phyloP scores from a whole-genome alignment of 2,888 invertebrate genomes.

The Synanthedon tipuliformis region DNA sequence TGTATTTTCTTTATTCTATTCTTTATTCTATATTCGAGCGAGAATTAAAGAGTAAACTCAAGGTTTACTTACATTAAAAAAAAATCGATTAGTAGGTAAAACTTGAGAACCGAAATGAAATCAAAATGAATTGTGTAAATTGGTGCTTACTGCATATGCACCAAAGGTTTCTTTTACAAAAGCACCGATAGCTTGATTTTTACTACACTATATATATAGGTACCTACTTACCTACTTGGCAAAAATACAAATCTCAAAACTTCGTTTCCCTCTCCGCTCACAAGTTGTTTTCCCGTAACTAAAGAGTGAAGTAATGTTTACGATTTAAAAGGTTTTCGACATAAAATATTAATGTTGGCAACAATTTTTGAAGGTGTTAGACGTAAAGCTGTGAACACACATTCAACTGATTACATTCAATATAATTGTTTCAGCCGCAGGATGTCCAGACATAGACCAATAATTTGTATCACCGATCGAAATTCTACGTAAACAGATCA shows the following conservation, averaged over 20 bases:
- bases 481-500: too few species aligned
- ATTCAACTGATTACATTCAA: too few species aligned
- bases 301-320: conserved; percentile 45
- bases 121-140: too few species aligned
- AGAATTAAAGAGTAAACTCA: too few species aligned
- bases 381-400: neutral
- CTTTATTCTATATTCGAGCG: too few species aligned
- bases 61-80: too few species aligned
- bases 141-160: neutral
- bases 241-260: conserved; percentile 51
- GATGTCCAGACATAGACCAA: too few species aligned
- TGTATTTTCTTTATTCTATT: too few species aligned
- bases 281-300: conserved; percentile 44
- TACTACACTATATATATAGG: neutral
- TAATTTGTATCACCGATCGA: too few species aligned
- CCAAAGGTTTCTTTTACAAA: neutral
- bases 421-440: too few species aligned
- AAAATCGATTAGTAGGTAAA: too few species aligned
- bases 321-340: conserved; percentile 63
- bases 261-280: conserved; percentile 43
- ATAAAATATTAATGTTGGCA: conserved; percentile 56
- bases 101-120: too few species aligned
- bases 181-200: neutral
- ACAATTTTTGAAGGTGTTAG: conserved; percentile 24
- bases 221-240: conserved; percentile 2